A percentile compares a stretch with the other conserved stretches of the same genome.
Conservation (phyloP, 2,797 vertebrate species). For the Rhabdomys pumilio region DNA sequence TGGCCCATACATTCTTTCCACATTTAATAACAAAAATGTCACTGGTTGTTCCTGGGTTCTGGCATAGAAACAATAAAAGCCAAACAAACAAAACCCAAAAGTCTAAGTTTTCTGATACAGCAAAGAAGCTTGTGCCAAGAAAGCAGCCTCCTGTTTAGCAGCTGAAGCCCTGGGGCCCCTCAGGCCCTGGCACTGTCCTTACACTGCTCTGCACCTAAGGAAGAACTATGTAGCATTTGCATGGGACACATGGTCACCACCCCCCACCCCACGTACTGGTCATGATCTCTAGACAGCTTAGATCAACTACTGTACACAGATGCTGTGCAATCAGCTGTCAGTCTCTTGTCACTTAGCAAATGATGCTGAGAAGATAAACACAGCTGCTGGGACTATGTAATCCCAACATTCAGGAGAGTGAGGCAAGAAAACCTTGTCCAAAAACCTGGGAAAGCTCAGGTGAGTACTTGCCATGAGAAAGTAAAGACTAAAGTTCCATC, state of each 20-base stretch:
- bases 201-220: not conserved
- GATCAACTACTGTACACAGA: not conserved
- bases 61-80: not conserved
- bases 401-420: not conserved
- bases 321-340: not conserved
- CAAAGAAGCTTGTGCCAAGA: not conserved
- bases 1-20: not conserved
- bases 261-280: not conserved
- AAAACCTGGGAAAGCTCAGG: not conserved
- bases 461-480: not conserved
- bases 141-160: not conserved
- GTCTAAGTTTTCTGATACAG: not conserved
- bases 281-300: not conserved
- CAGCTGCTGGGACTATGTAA: not conserved
- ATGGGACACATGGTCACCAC: too few species aligned
- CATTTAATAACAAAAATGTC: not conserved
- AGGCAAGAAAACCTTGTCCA: not conserved
- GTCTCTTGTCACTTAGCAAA: not conserved
- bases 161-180: not conserved
- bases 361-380: not conserved
- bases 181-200: not conserved
- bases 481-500: not conserved
- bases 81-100: not conserved
- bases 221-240: not conserved
- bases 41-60: not conserved